These are phyloP conservation scores for Papilio helenus DNA, from an alignment of 1,140 invertebrate species.

Conservation along the genomic window DNA sequence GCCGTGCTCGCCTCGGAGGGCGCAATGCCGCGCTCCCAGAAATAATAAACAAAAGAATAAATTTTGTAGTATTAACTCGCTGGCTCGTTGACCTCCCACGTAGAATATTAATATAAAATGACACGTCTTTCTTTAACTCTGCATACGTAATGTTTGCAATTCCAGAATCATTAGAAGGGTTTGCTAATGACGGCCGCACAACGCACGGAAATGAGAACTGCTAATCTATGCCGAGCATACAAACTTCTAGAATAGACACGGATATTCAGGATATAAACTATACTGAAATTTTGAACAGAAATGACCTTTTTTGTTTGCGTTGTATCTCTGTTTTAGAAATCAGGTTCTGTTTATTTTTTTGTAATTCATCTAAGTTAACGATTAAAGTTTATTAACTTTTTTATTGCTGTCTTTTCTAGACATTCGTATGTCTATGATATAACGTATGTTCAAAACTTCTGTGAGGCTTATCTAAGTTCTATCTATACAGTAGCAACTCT, in stretches of 20 bases:
- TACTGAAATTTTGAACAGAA: too few relatives aligned
- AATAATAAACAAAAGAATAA: too few relatives aligned
- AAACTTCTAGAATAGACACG: neutral
- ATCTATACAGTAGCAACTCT: neutral
- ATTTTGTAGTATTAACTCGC: too few relatives aligned
- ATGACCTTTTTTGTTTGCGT: too few relatives aligned
- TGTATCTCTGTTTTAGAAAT: too few relatives aligned
- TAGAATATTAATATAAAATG: neutral
- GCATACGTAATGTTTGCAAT: neutral
- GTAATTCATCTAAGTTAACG: too few relatives aligned
- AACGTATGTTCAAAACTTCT: neutral
- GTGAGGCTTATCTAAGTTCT: neutral
- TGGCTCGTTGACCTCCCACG: too few relatives aligned
- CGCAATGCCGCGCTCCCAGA: too few relatives aligned
- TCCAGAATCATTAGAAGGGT: neutral
- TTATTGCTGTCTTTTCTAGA: neutral
- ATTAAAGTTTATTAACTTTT: too few relatives aligned
- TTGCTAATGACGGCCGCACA: constrained; percentile 5
- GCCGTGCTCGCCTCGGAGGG: too few relatives aligned
- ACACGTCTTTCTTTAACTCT: neutral
- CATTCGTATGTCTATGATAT: neutral
- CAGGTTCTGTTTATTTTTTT: too few relatives aligned
- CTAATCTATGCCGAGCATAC: neutral
- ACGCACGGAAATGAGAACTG: neutral
- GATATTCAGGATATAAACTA: too few relatives aligned